Base-by-base conservation (phyloP, 2,888 invertebrate species). In the Morpho helenor region DNA sequence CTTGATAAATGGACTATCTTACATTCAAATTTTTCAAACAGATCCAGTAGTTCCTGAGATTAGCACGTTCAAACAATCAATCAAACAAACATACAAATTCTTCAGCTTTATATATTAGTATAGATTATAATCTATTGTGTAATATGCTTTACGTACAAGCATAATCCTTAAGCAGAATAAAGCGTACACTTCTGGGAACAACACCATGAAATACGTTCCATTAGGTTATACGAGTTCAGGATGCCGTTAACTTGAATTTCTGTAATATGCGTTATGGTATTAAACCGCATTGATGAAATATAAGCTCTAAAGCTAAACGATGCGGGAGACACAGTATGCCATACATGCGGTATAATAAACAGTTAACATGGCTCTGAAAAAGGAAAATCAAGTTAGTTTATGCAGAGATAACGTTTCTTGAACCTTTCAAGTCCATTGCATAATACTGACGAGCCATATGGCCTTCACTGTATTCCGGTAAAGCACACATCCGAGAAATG, bases 261-360 rank as follows among this genome's bases (percentile, higher is more conserved):
- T 49, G 51, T 57, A 57, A 54, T 57, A 47, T 52, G 42, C 57
- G 53, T 55, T 59, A 47, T 59, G 57, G 61, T 48, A 46, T 39
- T 59, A 51, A 45, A 56, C 54, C 45, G 54, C 60, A 56, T 60
- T 52, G 57, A 60, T 56, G 58, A 56, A 63, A 59, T 54, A 41
- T 54, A 49, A 51, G 46, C 58, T 60, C 57, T 56, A 60, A 54
- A 56, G 63, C 60, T 49, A 43, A 50, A 60, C 49, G 56, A 42
- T 42, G 53, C 45, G 47, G 40, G 41, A 52, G 41, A 49, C 49
- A 52, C 42, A 41, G 48, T 49, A 61, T 52, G 50, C 62, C 57
- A 60, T 61, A 63, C 60, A 60, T 56, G 58, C 41, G 56, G 56
- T 62, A 61, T 64, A 66, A 62, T 61, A 56, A 56, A 61, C 59